Evolutionary conservation across 2,113 vertebrate genomes (phyloP), one percentile per base, ranked within the genome.

Genomic region (Cynocephalus volans): DNA sequence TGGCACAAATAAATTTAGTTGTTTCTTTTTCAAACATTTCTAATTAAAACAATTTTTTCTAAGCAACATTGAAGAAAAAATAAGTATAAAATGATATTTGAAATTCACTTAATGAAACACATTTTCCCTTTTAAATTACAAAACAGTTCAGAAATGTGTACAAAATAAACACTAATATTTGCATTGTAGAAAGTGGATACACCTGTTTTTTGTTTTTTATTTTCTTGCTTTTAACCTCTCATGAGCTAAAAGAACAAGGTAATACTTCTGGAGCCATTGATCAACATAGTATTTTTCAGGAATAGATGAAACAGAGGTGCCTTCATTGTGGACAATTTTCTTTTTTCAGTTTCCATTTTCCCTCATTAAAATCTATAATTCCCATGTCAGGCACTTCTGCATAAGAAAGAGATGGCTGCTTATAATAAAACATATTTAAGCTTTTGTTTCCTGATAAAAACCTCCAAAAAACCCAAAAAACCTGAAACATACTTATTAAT

Each of bases 11-110:
- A 88, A 65, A 60, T 67, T 75, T 52, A 72, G 70, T 45, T 15
- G 2, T 72, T 93, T 67, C n/a, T 31, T 84, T 93, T 93, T 83
- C 50, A 88, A 64, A 75, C 26, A 36, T 88, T 86, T 62, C 67
- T 48, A 65, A 60, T n/a, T 77, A 73, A 83, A 89, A 36, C 4
- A 45, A 52, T 76, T 14, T 54, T 77, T 97, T 88, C 36, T 50
- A 33, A 77, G 19, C 23, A 90, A n/a, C 28, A 72, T 0, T 80
- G 24, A 95, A 69, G 41, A 93, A 72, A 26, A 75, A 79, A 64
- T 80, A 18, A 76, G 17, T 60, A 45, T 58, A 75, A 94, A 95
- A 28, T 41, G 2, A 62, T 41, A 56, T 23, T 26, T 54, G 18
- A 73, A 67, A 87, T n/a, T 75, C 26, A 56, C 45, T 75, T 80